phyloP scores from a whole-genome alignment of 2,113 vertebrate genomes.

The Opisthocomus hoazin region DNA sequence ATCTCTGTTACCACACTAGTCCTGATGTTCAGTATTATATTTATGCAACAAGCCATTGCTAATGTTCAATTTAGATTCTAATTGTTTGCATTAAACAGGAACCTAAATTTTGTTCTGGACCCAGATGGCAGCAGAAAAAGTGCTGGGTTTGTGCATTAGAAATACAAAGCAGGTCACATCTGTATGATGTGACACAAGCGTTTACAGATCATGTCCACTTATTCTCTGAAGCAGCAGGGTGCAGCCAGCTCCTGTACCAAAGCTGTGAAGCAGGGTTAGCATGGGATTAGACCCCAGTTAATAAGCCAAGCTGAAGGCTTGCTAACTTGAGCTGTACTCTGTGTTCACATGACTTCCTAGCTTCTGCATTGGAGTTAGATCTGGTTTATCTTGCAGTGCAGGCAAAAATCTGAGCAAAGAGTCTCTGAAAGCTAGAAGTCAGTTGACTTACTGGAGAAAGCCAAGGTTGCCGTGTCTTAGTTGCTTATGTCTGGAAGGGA shows the following conservation, averaged over 20 bases:
- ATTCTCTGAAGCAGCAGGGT: not conserved
- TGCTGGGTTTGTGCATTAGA: not conserved
- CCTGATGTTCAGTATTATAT: not conserved
- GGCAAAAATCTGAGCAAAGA: not conserved
- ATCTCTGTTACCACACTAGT: not conserved
- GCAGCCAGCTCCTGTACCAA: not conserved
- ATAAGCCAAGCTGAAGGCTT: not conserved
- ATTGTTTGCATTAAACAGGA: not conserved
- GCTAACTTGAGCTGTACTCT: not conserved
- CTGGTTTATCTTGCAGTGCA: not conserved
- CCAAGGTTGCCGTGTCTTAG: not conserved
- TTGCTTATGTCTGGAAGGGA: not conserved
- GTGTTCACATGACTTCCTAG: not conserved
- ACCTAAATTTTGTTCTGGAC: not conserved
- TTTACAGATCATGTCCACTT: not conserved
- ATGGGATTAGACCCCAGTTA: not conserved
- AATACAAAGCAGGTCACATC: not conserved
- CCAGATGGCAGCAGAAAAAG: not conserved
- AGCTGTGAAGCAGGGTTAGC: not conserved
- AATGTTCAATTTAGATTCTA: not conserved
- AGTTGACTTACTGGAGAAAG: not conserved
- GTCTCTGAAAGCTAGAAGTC: not conserved
- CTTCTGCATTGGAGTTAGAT: not conserved
- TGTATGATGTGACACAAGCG: accelerated
- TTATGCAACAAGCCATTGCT: not conserved